These are phyloP conservation scores for Brachypteracias leptosomus DNA, from an alignment of 2,113 vertebrate genomes.

Conservation along the genomic window DNA sequence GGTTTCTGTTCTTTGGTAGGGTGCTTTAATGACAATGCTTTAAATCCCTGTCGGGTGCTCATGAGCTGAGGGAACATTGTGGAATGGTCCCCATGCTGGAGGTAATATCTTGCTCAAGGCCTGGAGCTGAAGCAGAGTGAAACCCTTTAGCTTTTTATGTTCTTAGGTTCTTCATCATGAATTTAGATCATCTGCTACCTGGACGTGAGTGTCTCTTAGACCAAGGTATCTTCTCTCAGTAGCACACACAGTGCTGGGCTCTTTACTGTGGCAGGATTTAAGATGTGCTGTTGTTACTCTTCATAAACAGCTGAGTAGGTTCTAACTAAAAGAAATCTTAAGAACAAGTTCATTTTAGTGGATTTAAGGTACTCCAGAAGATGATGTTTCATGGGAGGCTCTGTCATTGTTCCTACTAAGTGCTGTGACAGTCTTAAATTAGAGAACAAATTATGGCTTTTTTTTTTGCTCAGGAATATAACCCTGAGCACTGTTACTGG, in stretches of 20 bases:
- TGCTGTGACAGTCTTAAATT: slow-evolving; percentile 6
- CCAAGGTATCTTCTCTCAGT: neutral
- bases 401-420: neutral
- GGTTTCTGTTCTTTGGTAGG: neutral
- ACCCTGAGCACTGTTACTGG: neutral
- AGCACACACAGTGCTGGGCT: neutral
- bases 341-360: neutral
- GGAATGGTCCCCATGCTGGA: accelerated
- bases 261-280: neutral
- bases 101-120: neutral
- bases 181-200: neutral
- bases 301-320: neutral
- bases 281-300: neutral
- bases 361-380: neutral
- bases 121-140: neutral
- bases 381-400: neutral
- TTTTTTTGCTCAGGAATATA: neutral
- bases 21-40: neutral
- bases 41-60: neutral
- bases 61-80: neutral
- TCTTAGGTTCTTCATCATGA: accelerated
- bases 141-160: neutral
- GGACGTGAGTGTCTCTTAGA: neutral
- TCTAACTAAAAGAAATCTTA: neutral
- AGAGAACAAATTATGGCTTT: slow-evolving; percentile 6